Evolutionary conservation across 2,113 vertebrate species (phyloP).

Genomic region (Plectropomus leopardus): DNA sequence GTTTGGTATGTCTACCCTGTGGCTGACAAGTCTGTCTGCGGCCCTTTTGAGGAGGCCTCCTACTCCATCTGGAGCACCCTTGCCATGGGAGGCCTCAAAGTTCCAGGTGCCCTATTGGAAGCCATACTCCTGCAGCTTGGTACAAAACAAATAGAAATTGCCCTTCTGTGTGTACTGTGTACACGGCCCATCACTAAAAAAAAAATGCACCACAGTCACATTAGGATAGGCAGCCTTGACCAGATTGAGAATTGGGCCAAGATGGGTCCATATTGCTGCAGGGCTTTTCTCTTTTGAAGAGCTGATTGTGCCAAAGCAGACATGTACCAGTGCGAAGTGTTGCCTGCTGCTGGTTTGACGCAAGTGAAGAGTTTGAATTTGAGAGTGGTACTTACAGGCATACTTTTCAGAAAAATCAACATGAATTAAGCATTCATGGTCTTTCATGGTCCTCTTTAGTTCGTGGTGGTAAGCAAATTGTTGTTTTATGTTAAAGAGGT

Average conservation of each 20-base stretch:
- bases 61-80: not conserved
- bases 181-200: not conserved
- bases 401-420: not conserved
- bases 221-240: not conserved
- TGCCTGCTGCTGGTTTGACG: not conserved
- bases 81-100: not conserved
- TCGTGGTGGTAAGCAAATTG: not conserved
- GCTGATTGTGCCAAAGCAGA: not conserved
- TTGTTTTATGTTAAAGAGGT: not conserved
- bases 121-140: not conserved
- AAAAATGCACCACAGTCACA: not conserved
- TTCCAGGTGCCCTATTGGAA: not conserved
- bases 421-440: not conserved
- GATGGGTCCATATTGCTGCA: not conserved
- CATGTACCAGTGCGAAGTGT: not conserved
- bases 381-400: not conserved
- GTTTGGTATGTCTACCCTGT: not conserved
- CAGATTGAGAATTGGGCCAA: not conserved
- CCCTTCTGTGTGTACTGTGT: not conserved
- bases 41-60: not conserved
- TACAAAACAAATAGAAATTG: not conserved
- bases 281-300: too few relatives aligned
- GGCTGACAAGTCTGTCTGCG: not conserved
- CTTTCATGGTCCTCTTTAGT: not conserved
- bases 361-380: not conserved